Evolutionary conservation across 2,888 invertebrate genomes (phyloP), one percentile per base, ranked within the genome.

Genomic region (Chrysotoxum bicinctum): DNA sequence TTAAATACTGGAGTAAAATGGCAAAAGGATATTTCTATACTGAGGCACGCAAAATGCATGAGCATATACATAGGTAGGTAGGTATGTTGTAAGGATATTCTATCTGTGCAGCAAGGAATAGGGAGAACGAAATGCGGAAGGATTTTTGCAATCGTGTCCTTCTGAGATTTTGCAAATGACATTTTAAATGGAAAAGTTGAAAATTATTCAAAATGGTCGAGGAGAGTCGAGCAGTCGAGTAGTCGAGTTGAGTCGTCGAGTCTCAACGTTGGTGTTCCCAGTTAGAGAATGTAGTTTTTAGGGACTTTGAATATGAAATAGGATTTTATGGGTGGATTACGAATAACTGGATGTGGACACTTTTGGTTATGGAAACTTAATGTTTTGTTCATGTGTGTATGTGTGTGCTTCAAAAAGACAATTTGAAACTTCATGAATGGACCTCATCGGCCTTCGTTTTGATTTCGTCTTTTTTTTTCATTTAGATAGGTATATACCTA

Each of bases 101-200:
- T 35, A 35, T 35, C 4, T 35, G 12, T 35, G 35, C 21, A 48
- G 26, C 4, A 10, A 48, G 9, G 8, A 3, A 12, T 35, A 35
- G 16, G n/a, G 23, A 62, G 23, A 26, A 37, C 7, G 54, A 56
- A 14, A 54, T 76, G 73, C 62, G 62, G 76, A 81, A 85, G 81
- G 79, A 81, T 76, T 81, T 85, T 81, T 85, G 56, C 85, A 54
- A 50, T 66, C 54, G 62, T 81, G 85, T 85, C 81, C 68, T 81
- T 85, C 60, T 72, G 70, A 76, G 76, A 85, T 85, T 80, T 85
- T 85, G 85, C 81, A 85, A 85, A 85, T 81, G 85, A 85, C 85
- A 85, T 81, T 85, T 81, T 81, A 76, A 85, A 85, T 81, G 76
- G 85, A 85, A 85, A 85, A 85, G 81, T 85, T 85, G 70, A 85